Percentiles rank a stretch among this genome's conserved stretches.
phyloP scores from a whole-genome alignment of 1,140 invertebrate species.

The Paraescarpia echinospica region DNA sequence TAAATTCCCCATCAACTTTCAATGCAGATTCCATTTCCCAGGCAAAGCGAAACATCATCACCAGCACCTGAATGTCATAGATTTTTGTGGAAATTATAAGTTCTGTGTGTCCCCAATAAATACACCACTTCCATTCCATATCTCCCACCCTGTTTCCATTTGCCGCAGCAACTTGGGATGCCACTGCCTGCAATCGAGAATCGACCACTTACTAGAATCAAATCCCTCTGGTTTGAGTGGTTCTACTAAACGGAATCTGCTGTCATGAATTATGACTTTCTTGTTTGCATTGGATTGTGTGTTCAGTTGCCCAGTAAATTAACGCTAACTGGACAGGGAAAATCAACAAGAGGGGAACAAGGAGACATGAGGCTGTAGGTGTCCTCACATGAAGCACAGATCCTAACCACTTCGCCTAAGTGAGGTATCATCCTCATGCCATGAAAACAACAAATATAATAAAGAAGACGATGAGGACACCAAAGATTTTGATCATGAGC shows the following conservation, averaged over 20 bases:
- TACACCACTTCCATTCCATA: neutral
- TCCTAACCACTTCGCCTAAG: neutral
- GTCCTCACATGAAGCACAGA: neutral
- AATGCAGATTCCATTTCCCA: neutral
- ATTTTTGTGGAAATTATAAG: neutral
- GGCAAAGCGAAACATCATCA: neutral
- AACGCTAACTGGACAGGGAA: neutral
- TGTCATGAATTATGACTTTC: neutral
- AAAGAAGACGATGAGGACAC: conserved; percentile 97
- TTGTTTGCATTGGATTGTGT: neutral
- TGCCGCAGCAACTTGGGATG: neutral
- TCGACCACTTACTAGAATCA: no score
- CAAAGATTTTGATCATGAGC: conserved; percentile 99
- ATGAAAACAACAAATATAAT: conserved; percentile 96
- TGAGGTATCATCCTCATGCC: conserved; percentile 50
- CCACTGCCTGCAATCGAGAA: neutral
- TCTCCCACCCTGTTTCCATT: neutral
- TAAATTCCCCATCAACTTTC: neutral
- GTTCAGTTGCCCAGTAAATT: neutral
- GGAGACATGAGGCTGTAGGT: neutral
- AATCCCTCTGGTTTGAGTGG: no score
- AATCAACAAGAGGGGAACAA: neutral
- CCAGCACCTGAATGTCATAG: neutral
- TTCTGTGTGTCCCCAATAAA: neutral
- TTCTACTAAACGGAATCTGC: no score